These are phyloP conservation scores for Drosophila asahinai DNA, from an alignment of 1,140 invertebrate species.

Conservation along the genomic window DNA sequence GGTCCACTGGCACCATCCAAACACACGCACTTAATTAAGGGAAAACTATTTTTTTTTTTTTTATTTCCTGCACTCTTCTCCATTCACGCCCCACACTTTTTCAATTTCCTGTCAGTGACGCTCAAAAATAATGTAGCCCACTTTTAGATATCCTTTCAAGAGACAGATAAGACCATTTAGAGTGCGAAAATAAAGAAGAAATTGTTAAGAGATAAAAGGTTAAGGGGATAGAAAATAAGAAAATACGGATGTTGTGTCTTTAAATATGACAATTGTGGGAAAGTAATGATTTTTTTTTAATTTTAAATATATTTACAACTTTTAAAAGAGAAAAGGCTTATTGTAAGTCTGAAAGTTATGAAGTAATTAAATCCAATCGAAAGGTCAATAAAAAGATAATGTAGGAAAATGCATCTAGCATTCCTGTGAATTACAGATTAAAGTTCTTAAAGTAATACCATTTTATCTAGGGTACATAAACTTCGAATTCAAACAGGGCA, in stretches of 20 bases:
- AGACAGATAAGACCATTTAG: slow-evolving; percentile 4
- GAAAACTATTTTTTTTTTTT: slow-evolving; percentile 7
- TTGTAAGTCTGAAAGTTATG: no score
- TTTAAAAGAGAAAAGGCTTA: no score
- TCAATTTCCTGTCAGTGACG: slow-evolving; percentile 53
- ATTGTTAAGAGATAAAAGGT: background rate
- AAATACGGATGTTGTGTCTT: background rate
- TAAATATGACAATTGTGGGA: background rate
- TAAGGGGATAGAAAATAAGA: background rate
- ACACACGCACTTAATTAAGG: slow-evolving; percentile 48
- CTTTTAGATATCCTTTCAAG: slow-evolving; percentile 16
- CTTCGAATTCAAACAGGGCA: background rate
- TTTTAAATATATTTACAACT: background rate
- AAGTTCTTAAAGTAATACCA: background rate
- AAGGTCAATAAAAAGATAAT: background rate
- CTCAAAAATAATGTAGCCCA: slow-evolving; percentile 29
- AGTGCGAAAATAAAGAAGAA: background rate
- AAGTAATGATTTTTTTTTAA: background rate
- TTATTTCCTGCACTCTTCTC: slow-evolving; percentile 10
- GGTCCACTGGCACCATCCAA: background rate
- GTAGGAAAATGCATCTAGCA: background rate
- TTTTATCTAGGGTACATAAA: slow-evolving; percentile 1
- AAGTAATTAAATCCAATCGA: no score
- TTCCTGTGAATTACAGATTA: background rate
- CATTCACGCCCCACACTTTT: slow-evolving; percentile 35